Evolutionary conservation across 2,113 vertebrate species (phyloP).

Genomic region (Callionymus lyra): DNA sequence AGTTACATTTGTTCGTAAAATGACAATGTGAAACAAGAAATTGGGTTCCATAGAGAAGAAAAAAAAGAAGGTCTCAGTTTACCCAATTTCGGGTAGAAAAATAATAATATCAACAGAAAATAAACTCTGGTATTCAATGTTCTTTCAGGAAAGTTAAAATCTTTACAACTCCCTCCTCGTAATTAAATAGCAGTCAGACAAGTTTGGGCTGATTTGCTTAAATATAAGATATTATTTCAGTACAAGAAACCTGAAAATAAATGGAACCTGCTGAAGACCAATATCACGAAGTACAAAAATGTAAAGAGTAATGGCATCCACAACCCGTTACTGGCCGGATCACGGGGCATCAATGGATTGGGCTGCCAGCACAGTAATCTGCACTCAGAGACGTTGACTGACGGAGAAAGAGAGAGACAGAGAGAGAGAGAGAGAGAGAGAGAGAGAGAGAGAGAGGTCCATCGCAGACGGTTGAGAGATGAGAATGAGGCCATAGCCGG

Average conservation of each 20-base stretch:
- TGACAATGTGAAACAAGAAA: constrained; percentile 11
- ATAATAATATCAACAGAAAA: constrained; percentile 44
- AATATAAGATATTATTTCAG: constrained; percentile 11
- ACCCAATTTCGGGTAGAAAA: constrained; percentile 35
- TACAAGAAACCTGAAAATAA: constrained; percentile 3
- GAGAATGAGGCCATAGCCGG: constrained; percentile 8
- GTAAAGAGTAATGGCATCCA: constrained; percentile 20
- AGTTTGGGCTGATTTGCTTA: constrained; percentile 10
- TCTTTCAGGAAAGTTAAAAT: constrained; percentile 28
- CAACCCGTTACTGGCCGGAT: constrained; percentile 43
- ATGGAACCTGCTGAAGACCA: constrained; percentile 23
- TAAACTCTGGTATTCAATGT: constrained; percentile 41
- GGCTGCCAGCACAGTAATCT: constrained; percentile 31
- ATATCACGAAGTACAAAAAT: constrained; percentile 14
- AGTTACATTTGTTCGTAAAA: constrained; percentile 25
- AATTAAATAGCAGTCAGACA: constrained; percentile 15
- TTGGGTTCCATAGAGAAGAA: constrained; percentile 27
- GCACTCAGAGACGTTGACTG: constrained; percentile 32
- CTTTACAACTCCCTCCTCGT: constrained; percentile 29
- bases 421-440: constrained; percentile 25
- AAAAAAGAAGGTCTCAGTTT: constrained; percentile 26
- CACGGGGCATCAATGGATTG: constrained; percentile 33
- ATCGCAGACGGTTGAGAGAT: constrained; percentile 18
- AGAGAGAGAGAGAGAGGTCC: constrained; percentile 35
- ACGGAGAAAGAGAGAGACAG: too few species aligned